phyloP scores from a whole-genome alignment of 2,113 vertebrate species.

The Clinocottus analis region DNA sequence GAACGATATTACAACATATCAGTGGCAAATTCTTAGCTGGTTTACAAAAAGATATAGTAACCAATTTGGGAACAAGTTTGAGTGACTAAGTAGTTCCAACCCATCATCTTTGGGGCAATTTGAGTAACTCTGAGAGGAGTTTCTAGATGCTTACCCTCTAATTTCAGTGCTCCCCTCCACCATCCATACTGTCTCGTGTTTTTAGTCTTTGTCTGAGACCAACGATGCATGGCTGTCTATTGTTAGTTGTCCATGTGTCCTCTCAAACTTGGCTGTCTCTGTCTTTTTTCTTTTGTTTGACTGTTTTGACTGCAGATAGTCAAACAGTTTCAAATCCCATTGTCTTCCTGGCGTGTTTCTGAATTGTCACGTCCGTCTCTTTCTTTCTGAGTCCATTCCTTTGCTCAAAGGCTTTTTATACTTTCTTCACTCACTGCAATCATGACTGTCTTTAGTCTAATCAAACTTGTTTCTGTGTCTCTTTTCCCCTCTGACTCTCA shows the following conservation, averaged over 20 bases:
- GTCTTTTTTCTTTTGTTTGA: constrained; percentile 8
- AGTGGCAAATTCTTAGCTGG: background rate
- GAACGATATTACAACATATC: constrained; percentile 17
- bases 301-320: background rate
- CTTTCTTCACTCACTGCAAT: background rate
- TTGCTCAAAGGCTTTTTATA: constrained; percentile 30
- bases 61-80: background rate
- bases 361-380: constrained; percentile 13
- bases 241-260: constrained; percentile 40
- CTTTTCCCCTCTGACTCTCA: constrained; percentile 41
- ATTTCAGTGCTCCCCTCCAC: constrained; percentile 20
- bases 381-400: constrained; percentile 12
- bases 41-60: background rate
- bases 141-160: constrained; percentile 9
- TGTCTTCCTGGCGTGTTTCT: constrained; percentile 41
- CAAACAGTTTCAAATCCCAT: constrained; percentile 21
- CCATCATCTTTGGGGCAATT: constrained; percentile 20
- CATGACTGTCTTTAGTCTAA: constrained; percentile 22
- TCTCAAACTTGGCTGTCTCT: constrained; percentile 38
- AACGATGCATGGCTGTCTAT: constrained; percentile 34
- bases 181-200: constrained; percentile 33
- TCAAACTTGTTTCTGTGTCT: constrained; percentile 34
- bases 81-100: constrained; percentile 1
- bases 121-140: constrained; percentile 20
- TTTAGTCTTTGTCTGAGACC: constrained; percentile 32